These are phyloP conservation scores for Upupa epops DNA, from an alignment of 2,113 vertebrate genomes.

Conservation along the genomic window DNA sequence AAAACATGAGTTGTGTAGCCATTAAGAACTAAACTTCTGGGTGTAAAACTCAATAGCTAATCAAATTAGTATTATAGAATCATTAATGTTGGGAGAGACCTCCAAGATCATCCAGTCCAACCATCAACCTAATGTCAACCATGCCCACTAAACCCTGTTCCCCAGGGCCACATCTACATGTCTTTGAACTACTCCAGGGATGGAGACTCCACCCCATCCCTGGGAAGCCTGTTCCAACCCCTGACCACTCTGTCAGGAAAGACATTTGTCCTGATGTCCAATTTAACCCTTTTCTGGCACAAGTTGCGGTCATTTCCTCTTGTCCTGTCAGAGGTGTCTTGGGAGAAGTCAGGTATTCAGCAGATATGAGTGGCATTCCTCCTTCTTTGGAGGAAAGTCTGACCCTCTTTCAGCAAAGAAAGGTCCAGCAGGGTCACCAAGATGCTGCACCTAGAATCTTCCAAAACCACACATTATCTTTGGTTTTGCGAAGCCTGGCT, in stretches of 20 bases:
- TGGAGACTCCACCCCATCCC: too few relatives aligned
- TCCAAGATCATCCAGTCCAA: background rate
- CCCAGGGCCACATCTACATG: too few relatives aligned
- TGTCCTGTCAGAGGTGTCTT: too few relatives aligned
- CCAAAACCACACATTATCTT: background rate
- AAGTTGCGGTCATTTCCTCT: too few relatives aligned
- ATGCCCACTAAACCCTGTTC: too few relatives aligned
- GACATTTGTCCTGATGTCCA: too few relatives aligned
- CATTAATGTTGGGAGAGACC: background rate
- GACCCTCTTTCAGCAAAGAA: background rate
- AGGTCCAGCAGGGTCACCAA: background rate
- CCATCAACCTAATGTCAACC: background rate
- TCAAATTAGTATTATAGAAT: background rate
- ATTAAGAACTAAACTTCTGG: background rate
- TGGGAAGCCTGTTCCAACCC: too few relatives aligned
- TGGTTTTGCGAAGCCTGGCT: background rate
- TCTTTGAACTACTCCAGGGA: too few relatives aligned
- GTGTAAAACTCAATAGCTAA: background rate
- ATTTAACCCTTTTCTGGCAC: too few relatives aligned
- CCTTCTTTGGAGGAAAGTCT: background rate
- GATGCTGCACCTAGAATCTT: background rate
- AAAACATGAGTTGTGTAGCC: background rate
- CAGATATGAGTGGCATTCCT: fast-evolving
- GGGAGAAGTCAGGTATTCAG: fast-evolving
- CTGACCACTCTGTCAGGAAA: too few relatives aligned